Base-by-base conservation (phyloP, 2,888 invertebrate genomes). In the Quadriops clusia region DNA sequence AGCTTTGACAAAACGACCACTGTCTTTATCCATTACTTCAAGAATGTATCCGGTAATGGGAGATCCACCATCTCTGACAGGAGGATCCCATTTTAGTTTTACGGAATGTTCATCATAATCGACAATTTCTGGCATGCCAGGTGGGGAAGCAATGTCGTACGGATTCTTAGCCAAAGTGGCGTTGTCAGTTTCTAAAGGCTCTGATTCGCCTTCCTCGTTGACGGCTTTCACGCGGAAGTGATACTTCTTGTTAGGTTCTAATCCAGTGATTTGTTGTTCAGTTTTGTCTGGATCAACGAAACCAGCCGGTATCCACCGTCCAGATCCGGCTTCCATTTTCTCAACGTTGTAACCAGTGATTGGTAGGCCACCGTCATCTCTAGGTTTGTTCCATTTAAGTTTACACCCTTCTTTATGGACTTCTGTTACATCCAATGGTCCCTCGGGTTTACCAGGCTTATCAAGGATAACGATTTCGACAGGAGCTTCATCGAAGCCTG, bases 221-320 rank as follows among this genome's bases (percentile, higher is more conserved):
- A 90, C 75, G 5, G 98, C 98, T 53, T 87, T 89, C 1, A 98
- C 93, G 35, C 98, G 75, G 76, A 99, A 99, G 57, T 94, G 86
- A 64, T 98, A 98, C 37, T 91, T 86, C 59, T 90, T 87, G 42
- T 90, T 90, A 31, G 93, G 89, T 60, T 91, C 90, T 8, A 98
- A 68, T 22, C 93, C 94, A 41, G 78, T 82, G 15, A 91, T 71
- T 42, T 83, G 80, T 41, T 83, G 80, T 48, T 87, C 84, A 1
- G 80, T 74, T 49, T 79, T 78, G 28, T 82, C 81, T 1, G 86
- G 80, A 47, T 83, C 83, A 10, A 82, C 76, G 36, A 81, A 77
- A 9, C 84, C 84, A 35, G 86, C 87, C 1, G 89, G 89, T 10
- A 79, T 73, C 90, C 90, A 90, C 45, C 81, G 75, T 3, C 90